Percentiles rank a stretch among this genome's conserved stretches.
Evolutionary conservation across 2,888 invertebrate species (phyloP).

Genomic region (Belgica antarctica): DNA sequence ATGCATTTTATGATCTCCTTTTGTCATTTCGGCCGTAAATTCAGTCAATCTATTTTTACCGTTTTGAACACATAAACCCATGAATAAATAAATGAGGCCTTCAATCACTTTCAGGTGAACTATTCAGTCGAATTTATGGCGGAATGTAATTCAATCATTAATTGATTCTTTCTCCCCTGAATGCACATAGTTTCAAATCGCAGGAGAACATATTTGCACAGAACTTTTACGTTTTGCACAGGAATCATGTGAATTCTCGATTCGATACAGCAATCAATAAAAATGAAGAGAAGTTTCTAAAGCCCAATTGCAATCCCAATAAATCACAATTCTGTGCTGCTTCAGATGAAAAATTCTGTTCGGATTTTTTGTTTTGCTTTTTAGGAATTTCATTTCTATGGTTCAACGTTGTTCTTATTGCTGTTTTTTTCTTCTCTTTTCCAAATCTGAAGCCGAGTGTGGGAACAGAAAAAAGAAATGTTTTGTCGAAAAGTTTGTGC

Average conservation of each 20-base stretch:
- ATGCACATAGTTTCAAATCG: background rate
- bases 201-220: slow-evolving; percentile 8
- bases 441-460: slow-evolving; percentile 34
- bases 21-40: background rate
- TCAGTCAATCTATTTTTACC: too few relatives aligned
- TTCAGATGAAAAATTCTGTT: slow-evolving; percentile 33
- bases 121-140: slow-evolving; percentile 28
- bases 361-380: slow-evolving; percentile 33
- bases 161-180: background rate
- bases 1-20: background rate
- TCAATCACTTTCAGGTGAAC: slow-evolving; percentile 34
- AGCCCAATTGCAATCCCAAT: slow-evolving; percentile 36
- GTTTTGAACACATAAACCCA: too few relatives aligned
- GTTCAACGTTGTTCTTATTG: slow-evolving; percentile 34
- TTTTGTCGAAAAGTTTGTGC: slow-evolving; percentile 19
- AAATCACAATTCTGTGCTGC: slow-evolving; percentile 34
- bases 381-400: slow-evolving; percentile 9
- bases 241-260: slow-evolving; percentile 5
- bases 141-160: background rate
- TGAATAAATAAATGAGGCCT: slow-evolving; percentile 6
- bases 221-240: background rate
- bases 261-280: slow-evolving; percentile 9
- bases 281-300: slow-evolving; percentile 11
- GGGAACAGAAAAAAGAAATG: slow-evolving; percentile 38
- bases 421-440: slow-evolving; percentile 28